Base-by-base conservation (phyloP, 1,140 invertebrate species). In the Aradophagus sp. region DNA sequence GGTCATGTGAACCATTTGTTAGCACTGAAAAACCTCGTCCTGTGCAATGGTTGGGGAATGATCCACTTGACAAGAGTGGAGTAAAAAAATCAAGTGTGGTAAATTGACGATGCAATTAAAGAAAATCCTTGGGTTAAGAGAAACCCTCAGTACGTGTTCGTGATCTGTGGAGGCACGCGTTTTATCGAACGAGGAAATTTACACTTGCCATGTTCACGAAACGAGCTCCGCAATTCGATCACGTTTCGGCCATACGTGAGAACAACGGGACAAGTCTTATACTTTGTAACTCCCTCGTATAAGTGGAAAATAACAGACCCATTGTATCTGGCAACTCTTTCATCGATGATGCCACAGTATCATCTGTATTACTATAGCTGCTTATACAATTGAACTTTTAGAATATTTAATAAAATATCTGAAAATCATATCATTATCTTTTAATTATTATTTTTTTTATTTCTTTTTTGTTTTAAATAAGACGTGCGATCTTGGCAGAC, bases 301-400 rank as follows among this genome's bases (percentile, higher is more conserved):
- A 80, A 82, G 79, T 81, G 75, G 76, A 75, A 80, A 81, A 80
- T 81, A 79, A 81, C 73, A 80, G 76, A 75, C 67, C 75, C 75
- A 80, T 82, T 81, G 80, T 83, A 78, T 66, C 53, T 27, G 53
- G 58, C 61, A 70, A 77, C 65, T 76, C 53, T 50, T 69, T 70
- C 56, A 66, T 73, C 73, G 61, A 66, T 66, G 35, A 20, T 27
- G 19, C 55, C 45, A 70, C 4, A n/a, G n/a, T n/a, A n/a, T n/a
- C n/a, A 23, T 8, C 8, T 23, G 20, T 5, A 8, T 5, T 8
- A 23, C 20, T 23, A 23, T 5, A 23, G 8, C 20, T 23, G 20
- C 20, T 8, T 5, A 4, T 4, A 23, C 20, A 23, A 23, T 23
- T 23, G 20, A 23, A 23, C 4, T 23, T n/a, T n/a, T n/a, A n/a